phyloP scores from a whole-genome alignment of 2,113 vertebrate species.

The Podiceps cristatus region DNA sequence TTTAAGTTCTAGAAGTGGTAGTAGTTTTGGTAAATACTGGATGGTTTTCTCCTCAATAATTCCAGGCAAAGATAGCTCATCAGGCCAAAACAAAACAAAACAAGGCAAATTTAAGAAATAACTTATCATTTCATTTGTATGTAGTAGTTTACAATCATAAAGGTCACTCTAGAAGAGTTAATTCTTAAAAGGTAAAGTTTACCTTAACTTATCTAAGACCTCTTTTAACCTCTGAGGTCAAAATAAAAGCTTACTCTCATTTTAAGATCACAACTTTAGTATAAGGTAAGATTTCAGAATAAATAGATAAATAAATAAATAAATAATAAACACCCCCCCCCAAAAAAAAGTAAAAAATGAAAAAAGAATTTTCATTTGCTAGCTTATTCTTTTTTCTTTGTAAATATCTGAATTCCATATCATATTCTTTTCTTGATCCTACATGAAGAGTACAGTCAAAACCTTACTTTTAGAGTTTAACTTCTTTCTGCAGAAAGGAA shows the following conservation, averaged over 20 bases:
- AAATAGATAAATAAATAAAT: not conserved
- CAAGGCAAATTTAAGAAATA: not conserved
- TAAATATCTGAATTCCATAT: not conserved
- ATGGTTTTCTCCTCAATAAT: not conserved
- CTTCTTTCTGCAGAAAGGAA: not conserved
- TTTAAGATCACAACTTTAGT: not conserved
- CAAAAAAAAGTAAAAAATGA: not conserved
- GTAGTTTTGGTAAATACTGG: not conserved
- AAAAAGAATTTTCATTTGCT: not conserved
- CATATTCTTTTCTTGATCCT: fast-evolving
- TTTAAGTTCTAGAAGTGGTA: not conserved
- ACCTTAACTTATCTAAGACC: not conserved
- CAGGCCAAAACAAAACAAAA: not conserved
- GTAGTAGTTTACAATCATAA: not conserved
- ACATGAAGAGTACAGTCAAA: not conserved
- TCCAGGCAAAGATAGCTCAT: not conserved
- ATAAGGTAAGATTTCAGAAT: not conserved
- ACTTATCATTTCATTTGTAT: not conserved
- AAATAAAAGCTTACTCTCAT: not conserved
- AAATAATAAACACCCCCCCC: not conserved
- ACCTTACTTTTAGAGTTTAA: not conserved
- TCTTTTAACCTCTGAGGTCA: not conserved
- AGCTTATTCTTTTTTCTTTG: not conserved
- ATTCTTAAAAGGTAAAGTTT: not conserved
- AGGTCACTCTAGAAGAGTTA: not conserved